These are phyloP conservation scores for Enteromius mattozi DNA, from an alignment of 2,797 vertebrate species.

Conservation along the genomic window DNA sequence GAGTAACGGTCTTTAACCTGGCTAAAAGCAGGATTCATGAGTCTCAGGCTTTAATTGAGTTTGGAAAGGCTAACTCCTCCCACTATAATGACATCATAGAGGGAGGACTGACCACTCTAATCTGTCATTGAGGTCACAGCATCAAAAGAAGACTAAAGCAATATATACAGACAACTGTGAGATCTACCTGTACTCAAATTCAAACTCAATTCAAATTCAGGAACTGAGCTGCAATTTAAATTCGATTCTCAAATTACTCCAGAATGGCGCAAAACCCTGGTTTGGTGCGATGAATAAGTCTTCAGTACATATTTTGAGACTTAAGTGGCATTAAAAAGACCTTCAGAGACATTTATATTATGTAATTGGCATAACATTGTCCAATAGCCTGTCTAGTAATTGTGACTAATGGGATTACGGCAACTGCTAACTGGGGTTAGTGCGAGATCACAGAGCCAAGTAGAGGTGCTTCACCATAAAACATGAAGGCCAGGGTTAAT, in stretches of 20 bases:
- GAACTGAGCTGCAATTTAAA: background rate
- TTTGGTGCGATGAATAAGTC: background rate
- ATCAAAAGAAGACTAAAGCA: background rate
- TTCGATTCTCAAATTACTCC: background rate
- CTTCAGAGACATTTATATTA: slow-evolving; percentile 19
- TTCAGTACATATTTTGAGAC: slow-evolving; percentile 12
- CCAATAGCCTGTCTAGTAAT: slow-evolving; percentile 44
- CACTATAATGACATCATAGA: slow-evolving; percentile 48
- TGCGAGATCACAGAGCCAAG: slow-evolving; percentile 28
- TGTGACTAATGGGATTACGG: slow-evolving; percentile 54
- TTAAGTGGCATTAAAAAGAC: slow-evolving; percentile 22
- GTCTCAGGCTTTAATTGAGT: slow-evolving; percentile 83
- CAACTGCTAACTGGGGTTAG: slow-evolving; percentile 30
- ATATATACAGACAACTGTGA: background rate
- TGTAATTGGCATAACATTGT: slow-evolving; percentile 39
- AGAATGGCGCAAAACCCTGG: background rate
- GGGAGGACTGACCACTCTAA: background rate
- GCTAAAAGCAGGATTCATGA: slow-evolving; percentile 85
- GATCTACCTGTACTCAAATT: background rate
- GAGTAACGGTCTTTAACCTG: slow-evolving; percentile 70
- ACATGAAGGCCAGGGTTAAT: slow-evolving; percentile 36
- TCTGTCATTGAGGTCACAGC: slow-evolving; percentile 8
- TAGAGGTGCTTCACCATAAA: slow-evolving; percentile 33
- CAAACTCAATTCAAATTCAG: background rate
- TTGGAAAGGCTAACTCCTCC: slow-evolving; percentile 69